phyloP scores from a whole-genome alignment of 2,797 vertebrate genomes.

The Mus minutoides region DNA sequence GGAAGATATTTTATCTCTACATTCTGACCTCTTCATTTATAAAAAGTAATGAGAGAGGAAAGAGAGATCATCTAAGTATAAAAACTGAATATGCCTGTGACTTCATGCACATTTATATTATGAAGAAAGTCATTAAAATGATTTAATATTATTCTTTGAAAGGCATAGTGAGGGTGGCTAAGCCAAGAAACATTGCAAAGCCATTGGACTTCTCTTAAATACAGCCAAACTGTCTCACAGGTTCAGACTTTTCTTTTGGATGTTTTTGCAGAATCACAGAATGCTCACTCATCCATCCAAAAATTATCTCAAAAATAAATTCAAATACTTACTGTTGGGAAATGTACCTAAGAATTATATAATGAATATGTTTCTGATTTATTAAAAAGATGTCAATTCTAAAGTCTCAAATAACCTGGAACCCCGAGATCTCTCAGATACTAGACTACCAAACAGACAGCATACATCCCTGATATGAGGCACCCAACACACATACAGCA shows the following conservation, averaged over 20 bases:
- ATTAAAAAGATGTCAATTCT: neutral
- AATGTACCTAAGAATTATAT: neutral
- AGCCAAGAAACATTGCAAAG: neutral
- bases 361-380: neutral
- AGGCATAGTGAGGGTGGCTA: neutral
- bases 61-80: constrained; percentile 8
- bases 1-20: neutral
- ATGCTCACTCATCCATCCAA: neutral
- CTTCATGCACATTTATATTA: constrained; percentile 8
- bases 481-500: no score
- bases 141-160: neutral
- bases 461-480: no score
- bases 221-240: neutral
- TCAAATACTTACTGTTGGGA: neutral
- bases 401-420: no score
- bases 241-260: neutral
- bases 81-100: neutral
- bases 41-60: constrained; percentile 11
- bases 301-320: neutral
- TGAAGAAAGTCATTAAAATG: neutral
- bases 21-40: constrained; percentile 23
- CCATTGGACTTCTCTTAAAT: neutral
- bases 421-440: no score
- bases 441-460: no score
- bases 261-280: neutral